Percentiles rank a stretch among this genome's conserved stretches.
phyloP scores from a whole-genome alignment of 2,888 invertebrate genomes.

The Lordiphosa andalusiaca region DNA sequence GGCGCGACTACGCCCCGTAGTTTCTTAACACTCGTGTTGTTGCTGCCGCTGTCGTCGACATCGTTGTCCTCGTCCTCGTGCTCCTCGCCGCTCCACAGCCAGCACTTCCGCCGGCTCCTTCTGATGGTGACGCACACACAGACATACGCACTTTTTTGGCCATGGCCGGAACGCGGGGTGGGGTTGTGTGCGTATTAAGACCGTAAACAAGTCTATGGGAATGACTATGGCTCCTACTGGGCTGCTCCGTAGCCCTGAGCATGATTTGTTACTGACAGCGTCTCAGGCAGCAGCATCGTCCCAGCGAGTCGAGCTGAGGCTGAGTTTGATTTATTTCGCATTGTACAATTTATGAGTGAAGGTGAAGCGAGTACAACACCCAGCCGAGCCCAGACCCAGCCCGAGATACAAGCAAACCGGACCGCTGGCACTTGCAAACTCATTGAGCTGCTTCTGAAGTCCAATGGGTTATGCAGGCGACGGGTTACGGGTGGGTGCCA shows the following conservation, averaged over 20 bases:
- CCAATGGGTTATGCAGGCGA: constrained; percentile 41
- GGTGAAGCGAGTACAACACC: constrained; percentile 50
- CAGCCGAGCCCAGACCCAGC: no score
- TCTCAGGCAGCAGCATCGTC: constrained; percentile 59
- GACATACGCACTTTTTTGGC: constrained; percentile 61
- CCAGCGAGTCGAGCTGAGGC: constrained; percentile 38
- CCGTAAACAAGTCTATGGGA: constrained; percentile 60
- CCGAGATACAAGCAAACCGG: constrained; percentile 10
- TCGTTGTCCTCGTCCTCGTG: constrained; percentile 42
- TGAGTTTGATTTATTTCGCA: constrained; percentile 75
- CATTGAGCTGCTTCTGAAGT: constrained; percentile 35
- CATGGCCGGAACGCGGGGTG: background rate
- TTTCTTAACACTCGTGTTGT: constrained; percentile 47
- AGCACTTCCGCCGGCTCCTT: constrained; percentile 54
- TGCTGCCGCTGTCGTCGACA: constrained; percentile 25
- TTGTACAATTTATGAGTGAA: constrained; percentile 74
- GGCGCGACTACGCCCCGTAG: constrained; percentile 64
- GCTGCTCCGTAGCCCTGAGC: constrained; percentile 63
- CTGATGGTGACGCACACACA: constrained; percentile 31
- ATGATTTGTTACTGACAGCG: constrained; percentile 73
- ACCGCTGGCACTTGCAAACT: constrained; percentile 45
- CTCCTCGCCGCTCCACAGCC: constrained; percentile 56
- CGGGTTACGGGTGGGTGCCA: constrained; percentile 20
- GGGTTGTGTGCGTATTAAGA: constrained; percentile 58
- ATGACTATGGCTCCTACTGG: constrained; percentile 39